Evolutionary conservation across 1,140 invertebrate species (phyloP).

Genomic region (Drosophila ercepeae): DNA sequence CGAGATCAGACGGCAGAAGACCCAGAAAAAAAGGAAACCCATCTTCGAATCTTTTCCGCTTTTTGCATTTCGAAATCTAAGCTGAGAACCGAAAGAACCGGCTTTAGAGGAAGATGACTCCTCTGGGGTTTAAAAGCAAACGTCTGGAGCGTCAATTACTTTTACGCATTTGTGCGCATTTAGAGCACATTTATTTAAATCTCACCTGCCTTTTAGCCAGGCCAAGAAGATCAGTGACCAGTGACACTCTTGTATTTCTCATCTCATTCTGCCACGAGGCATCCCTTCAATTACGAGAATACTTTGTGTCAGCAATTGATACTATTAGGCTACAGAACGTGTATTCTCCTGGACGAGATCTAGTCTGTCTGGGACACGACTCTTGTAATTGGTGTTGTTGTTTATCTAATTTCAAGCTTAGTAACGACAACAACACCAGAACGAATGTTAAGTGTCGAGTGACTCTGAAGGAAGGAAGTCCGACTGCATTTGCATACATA

Average conservation of each 20-base stretch:
- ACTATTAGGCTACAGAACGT: slow-evolving; percentile 45
- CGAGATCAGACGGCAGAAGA: slow-evolving; percentile 10
- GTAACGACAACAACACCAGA: slow-evolving; percentile 32
- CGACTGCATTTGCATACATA: slow-evolving; percentile 36
- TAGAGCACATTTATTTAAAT: slow-evolving; percentile 82
- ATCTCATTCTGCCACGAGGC: not conserved
- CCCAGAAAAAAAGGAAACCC: slow-evolving; percentile 52
- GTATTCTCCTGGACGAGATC: slow-evolving; percentile 26
- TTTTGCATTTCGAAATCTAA: slow-evolving; percentile 79
- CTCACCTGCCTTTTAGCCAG: slow-evolving; percentile 55
- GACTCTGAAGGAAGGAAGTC: not conserved
- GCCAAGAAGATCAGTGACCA: slow-evolving; percentile 16
- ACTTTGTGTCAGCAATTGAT: slow-evolving; percentile 68
- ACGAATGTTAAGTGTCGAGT: slow-evolving; percentile 16
- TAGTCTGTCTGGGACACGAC: slow-evolving; percentile 26
- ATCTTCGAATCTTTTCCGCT: slow-evolving; percentile 75
- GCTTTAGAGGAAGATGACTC: slow-evolving; percentile 29
- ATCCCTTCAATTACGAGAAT: slow-evolving; percentile 67
- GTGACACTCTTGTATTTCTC: slow-evolving; percentile 31
- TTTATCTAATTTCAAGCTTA: slow-evolving; percentile 68
- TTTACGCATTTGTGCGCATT: slow-evolving; percentile 80
- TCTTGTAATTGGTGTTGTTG: slow-evolving; percentile 68
- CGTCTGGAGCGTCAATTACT: slow-evolving; percentile 67
- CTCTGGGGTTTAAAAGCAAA: slow-evolving; percentile 9
- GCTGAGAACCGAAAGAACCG: slow-evolving; percentile 54